A percentile compares a stretch with the other conserved stretches of the same genome.
Conservation (phyloP, 2,797 vertebrate species). For the Potorous gilbertii region DNA sequence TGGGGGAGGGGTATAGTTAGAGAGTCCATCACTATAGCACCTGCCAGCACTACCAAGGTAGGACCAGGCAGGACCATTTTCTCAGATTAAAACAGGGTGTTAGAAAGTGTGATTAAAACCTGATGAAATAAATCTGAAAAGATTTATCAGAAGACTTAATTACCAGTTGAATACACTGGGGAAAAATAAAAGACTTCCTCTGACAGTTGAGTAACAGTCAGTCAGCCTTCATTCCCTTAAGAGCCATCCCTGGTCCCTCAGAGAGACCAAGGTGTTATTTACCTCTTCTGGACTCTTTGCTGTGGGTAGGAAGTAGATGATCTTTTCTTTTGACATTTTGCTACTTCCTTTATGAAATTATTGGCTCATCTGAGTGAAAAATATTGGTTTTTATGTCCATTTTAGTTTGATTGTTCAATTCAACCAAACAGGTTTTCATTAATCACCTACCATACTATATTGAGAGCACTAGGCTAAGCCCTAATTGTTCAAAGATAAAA, state of each 20-base stretch:
- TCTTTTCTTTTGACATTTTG: background rate
- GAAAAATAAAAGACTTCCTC: background rate
- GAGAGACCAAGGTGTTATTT: background rate
- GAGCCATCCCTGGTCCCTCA: background rate
- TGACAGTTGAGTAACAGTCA: background rate
- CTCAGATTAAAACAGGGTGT: background rate
- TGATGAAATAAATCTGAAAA: background rate
- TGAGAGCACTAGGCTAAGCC: background rate
- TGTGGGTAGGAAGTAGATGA: background rate
- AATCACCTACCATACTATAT: background rate
- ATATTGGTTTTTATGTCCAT: background rate
- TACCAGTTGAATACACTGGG: background rate
- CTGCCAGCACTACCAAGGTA: background rate
- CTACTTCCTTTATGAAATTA: background rate
- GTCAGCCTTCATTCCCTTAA: background rate
- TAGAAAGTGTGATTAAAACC: background rate
- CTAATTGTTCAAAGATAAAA: background rate
- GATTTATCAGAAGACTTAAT: background rate
- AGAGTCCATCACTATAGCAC: background rate
- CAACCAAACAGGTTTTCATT: background rate
- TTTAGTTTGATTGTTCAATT: background rate
- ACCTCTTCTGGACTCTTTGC: background rate
- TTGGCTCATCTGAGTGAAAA: background rate
- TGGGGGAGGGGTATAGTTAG: background rate
- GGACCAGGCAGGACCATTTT: background rate